phyloP scores from a whole-genome alignment of 1,140 invertebrate species.

The Caerostris extrusa region DNA sequence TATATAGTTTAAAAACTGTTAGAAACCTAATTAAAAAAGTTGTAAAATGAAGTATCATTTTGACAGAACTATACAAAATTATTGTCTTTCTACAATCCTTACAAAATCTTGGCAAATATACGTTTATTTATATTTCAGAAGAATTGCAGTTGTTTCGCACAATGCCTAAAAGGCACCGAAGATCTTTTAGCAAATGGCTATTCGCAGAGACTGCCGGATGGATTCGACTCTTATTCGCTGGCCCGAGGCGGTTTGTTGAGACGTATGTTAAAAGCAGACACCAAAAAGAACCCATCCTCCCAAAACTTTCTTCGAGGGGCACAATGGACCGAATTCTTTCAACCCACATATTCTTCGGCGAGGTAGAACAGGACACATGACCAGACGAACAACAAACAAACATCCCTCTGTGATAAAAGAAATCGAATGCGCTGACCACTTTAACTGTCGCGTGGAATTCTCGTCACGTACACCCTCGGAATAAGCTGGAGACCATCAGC shows the following conservation, averaged over 20 bases:
- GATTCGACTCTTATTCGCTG: neutral
- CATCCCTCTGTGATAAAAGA: neutral
- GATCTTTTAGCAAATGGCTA: no score
- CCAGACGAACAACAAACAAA: neutral
- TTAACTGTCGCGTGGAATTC: conserved; percentile 11
- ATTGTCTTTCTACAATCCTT: no score
- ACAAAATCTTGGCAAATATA: no score
- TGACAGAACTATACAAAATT: no score
- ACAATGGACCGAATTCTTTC: neutral
- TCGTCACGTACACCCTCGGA: conserved; percentile 2
- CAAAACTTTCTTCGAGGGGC: neutral
- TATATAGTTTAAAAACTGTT: no score
- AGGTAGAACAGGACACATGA: neutral
- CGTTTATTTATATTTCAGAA: no score
- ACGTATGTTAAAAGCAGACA: neutral
- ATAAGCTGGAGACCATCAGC: neutral
- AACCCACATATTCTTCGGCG: neutral
- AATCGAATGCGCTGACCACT: conserved; percentile 15
- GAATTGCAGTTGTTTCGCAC: no score
- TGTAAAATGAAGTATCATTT: no score
- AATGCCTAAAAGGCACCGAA: no score
- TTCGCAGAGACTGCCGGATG: neutral
- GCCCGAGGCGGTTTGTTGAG: neutral
- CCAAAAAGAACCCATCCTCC: neutral
- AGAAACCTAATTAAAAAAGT: no score